Conservation (phyloP, 2,113 vertebrate species). For the Hippoglossus stenolepis region DNA sequence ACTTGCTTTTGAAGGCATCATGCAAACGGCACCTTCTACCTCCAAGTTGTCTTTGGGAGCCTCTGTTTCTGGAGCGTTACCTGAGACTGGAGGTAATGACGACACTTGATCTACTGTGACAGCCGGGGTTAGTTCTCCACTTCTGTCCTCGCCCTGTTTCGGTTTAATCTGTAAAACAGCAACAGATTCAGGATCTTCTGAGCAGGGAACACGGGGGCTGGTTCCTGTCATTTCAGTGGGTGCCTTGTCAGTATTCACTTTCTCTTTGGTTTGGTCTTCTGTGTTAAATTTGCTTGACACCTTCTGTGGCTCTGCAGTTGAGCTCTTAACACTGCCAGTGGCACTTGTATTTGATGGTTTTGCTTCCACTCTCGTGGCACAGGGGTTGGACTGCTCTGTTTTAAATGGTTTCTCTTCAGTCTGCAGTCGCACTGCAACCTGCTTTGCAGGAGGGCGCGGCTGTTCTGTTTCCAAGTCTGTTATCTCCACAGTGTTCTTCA, state of each 20-base stretch:
- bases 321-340: slow-evolving; percentile 26
- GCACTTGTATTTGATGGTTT: slow-evolving; percentile 32
- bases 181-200: slow-evolving; percentile 22
- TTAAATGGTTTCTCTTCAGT: slow-evolving; percentile 26
- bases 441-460: slow-evolving; percentile 5
- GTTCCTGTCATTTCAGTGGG: slow-evolving; percentile 42
- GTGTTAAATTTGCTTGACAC: slow-evolving; percentile 25
- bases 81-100: slow-evolving; percentile 17
- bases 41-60: background rate
- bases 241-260: slow-evolving; percentile 21
- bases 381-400: slow-evolving; percentile 7
- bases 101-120: slow-evolving; percentile 28
- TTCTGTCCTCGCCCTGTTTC: slow-evolving; percentile 13
- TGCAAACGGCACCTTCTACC: slow-evolving; percentile 78
- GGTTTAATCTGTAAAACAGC: slow-evolving; percentile 30
- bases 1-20: slow-evolving; percentile 78
- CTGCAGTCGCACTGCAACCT: slow-evolving; percentile 4
- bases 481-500: slow-evolving; percentile 23
- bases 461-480: slow-evolving; percentile 49
- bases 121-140: slow-evolving; percentile 7
- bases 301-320: slow-evolving; percentile 20
- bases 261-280: slow-evolving; percentile 30
- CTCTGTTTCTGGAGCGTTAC: slow-evolving; percentile 10
- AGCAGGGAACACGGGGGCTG: background rate
- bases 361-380: slow-evolving; percentile 15